Percentiles rank a stretch among this genome's conserved stretches.
phyloP scores from a whole-genome alignment of 2,888 invertebrate species.

The Sinotaia quadrata region DNA sequence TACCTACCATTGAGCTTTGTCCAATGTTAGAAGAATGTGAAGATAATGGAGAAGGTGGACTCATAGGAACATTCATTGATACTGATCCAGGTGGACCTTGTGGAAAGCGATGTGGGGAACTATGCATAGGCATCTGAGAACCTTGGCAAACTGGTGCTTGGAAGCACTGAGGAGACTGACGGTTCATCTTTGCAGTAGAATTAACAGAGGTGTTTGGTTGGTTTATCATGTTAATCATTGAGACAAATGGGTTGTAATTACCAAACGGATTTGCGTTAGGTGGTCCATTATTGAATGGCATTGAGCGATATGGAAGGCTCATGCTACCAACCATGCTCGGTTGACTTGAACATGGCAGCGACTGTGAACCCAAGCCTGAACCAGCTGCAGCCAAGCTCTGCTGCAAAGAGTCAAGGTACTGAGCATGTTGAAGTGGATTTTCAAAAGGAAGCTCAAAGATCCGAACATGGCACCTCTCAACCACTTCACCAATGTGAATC shows the following conservation, averaged over 20 bases:
- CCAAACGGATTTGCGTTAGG: slow-evolving; percentile 29
- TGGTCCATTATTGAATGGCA: slow-evolving; percentile 6
- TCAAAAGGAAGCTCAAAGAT: slow-evolving; percentile 63
- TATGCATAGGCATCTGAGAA: slow-evolving; percentile 10
- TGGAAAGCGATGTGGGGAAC: slow-evolving; percentile 1
- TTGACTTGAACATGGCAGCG: slow-evolving; percentile 3
- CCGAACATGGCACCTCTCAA: slow-evolving; percentile 49
- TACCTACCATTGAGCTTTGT: too few species aligned
- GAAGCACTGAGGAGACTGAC: background rate
- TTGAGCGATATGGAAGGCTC: slow-evolving; percentile 17
- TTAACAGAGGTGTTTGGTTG: background rate
- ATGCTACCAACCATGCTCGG: slow-evolving; percentile 10
- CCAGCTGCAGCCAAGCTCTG: slow-evolving; percentile 5
- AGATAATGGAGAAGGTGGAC: too few species aligned
- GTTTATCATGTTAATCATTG: slow-evolving; percentile 35
- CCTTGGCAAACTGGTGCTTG: background rate
- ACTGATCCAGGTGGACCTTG: background rate
- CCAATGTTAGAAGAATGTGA: too few species aligned
- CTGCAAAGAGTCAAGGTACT: slow-evolving; percentile 56
- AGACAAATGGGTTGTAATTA: slow-evolving; percentile 30
- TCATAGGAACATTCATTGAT: background rate
- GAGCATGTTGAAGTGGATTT: slow-evolving; percentile 67
- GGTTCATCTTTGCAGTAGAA: background rate
- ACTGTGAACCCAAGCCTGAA: background rate
- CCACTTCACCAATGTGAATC: slow-evolving; percentile 58